Conservation (phyloP, 1,140 invertebrate genomes). For the Drosophila mojavensis region DNA sequence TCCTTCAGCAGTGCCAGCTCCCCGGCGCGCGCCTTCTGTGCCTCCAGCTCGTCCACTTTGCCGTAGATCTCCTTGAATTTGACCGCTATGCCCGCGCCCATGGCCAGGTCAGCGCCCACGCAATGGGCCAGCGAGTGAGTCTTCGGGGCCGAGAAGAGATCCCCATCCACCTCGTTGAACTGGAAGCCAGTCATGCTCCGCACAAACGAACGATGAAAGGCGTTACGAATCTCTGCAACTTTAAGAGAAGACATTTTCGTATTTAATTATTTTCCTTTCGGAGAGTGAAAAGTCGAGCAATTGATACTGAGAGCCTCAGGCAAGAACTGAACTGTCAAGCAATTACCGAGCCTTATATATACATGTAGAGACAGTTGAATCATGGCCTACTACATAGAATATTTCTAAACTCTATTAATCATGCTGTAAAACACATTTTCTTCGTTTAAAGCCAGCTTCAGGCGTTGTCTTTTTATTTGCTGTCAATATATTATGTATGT, state of each 20-base stretch:
- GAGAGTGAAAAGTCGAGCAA: background rate
- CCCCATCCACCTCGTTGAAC: constrained; percentile 84
- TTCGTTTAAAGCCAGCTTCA: constrained; percentile 28
- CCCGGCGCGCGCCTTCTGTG: constrained; percentile 83
- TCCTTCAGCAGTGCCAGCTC: constrained; percentile 85
- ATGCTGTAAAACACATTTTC: background rate
- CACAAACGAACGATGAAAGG: constrained; percentile 63
- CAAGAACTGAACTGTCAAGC: no score
- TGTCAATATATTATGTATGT: constrained; percentile 25
- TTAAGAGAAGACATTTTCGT: constrained; percentile 56
- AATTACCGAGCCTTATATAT: no score
- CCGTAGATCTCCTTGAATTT: constrained; percentile 84
- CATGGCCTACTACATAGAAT: no score
- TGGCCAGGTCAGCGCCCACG: constrained; percentile 86
- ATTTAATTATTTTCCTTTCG: background rate
- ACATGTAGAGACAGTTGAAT: no score
- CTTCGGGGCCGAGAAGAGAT: constrained; percentile 86
- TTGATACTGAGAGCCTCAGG: background rate
- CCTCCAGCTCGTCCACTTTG: constrained; percentile 74
- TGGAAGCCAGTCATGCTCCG: constrained; percentile 53
- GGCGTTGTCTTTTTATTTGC: constrained; percentile 51
- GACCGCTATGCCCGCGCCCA: constrained; percentile 88
- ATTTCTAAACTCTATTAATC: no score
- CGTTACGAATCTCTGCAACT: constrained; percentile 63
- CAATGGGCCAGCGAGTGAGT: constrained; percentile 87